Base-by-base conservation (phyloP, 2,888 invertebrate species). In the Agonopterix subpropinquella region DNA sequence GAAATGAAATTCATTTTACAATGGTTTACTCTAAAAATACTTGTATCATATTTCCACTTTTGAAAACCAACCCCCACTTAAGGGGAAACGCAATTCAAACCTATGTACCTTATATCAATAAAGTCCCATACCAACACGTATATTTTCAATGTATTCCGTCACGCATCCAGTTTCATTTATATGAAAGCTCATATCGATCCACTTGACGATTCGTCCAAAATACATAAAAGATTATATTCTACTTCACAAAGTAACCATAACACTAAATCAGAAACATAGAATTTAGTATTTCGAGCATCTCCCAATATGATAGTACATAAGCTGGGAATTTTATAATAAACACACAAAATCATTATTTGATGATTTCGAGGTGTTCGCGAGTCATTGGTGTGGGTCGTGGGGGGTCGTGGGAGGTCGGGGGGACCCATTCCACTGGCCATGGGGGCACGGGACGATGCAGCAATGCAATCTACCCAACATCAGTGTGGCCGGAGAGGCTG, bases 341-440 rank as follows among this genome's bases (percentile, higher is more conserved):
- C 79, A 79, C 74, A 74, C 74, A 76, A 84, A 86, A 88, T 87
- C 83, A 88, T 88, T 88, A 87, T 85, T 86, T 85, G 88, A 88
- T 87, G 88, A 88, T 86, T 84, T 71, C 75, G 79, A 72, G 83
- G 83, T 68, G 71, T 67, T 70, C 71, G 78, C 72, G 80, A 71
- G 68, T 77, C 77, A 77, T 77, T 73, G 79, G 82, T 70, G 70
- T 73, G 80, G 70, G 82, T 50, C 45, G 59, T 66, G 65, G 58
- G 58, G 57, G 48, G 44, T 57, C 65, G 70, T 49, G 60, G 66
- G 66, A 57, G 58, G 55, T 48, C 46, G 58, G 66, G 70, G 54
- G 64, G 59, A 53, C 81, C 65, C 82, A 76, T 71, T 62, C 84
- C 79, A 28, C 62, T 45, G 55, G 44, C 58, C 54, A 54, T 58